Percentiles rank a stretch among this genome's conserved stretches.
Evolutionary conservation across 2,888 invertebrate genomes (phyloP).

Genomic region (Mythimna pallens): DNA sequence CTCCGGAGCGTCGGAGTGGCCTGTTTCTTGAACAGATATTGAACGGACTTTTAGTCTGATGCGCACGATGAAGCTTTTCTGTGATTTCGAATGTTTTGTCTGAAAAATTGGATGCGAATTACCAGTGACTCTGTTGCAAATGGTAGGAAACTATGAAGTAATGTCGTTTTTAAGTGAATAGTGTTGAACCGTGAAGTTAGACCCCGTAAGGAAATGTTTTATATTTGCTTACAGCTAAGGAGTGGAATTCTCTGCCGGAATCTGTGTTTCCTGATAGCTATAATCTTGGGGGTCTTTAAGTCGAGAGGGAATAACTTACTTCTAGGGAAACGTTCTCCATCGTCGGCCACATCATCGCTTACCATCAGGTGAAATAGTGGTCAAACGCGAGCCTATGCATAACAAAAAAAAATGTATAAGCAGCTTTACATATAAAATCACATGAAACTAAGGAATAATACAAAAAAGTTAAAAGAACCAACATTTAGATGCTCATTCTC

Average conservation of each 20-base stretch:
- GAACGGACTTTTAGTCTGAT: slow-evolving; percentile 65
- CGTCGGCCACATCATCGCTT: too few relatives aligned
- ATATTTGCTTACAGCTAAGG: too few relatives aligned
- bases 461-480: background rate
- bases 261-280: too few relatives aligned
- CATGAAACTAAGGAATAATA: too few relatives aligned
- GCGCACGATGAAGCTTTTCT: slow-evolving; percentile 49
- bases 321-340: too few relatives aligned
- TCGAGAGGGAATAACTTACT: too few relatives aligned
- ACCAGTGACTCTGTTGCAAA: background rate
- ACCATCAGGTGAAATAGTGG: too few relatives aligned
- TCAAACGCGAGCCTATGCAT: too few relatives aligned
- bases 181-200: background rate
- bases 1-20: slow-evolving; percentile 68
- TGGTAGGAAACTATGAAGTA: background rate
- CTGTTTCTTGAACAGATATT: slow-evolving; percentile 70
- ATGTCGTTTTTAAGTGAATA: too few relatives aligned
- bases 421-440: background rate
- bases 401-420: background rate
- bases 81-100: slow-evolving; percentile 23
- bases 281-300: too few relatives aligned
- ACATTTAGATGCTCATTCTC: slow-evolving; percentile 21
- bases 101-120: slow-evolving; percentile 4
- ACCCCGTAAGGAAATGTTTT: too few relatives aligned
- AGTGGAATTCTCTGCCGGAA: too few relatives aligned